Percentiles rank a stretch among this genome's conserved stretches.
phyloP scores from a whole-genome alignment of 2,888 invertebrate genomes.

The Scelioninae gen. 1 region DNA sequence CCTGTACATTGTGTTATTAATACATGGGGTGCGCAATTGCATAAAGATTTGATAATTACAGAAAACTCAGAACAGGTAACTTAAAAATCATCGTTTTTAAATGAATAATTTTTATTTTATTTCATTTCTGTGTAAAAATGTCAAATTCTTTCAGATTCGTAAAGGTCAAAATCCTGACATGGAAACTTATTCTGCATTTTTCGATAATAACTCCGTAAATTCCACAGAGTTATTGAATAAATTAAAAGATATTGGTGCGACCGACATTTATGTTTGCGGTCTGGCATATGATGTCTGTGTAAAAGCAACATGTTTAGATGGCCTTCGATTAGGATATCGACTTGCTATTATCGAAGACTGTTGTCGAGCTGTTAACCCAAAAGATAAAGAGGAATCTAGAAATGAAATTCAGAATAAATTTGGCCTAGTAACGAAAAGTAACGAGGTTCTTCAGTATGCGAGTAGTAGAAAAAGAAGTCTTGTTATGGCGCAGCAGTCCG shows the following conservation, averaged over 20 bases:
- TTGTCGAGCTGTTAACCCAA: constrained; percentile 92
- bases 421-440: constrained; percentile 91
- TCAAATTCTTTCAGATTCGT: constrained; percentile 85
- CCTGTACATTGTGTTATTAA: constrained; percentile 97
- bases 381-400: constrained; percentile 91
- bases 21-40: constrained; percentile 96
- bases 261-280: constrained; percentile 96
- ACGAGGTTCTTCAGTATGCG: constrained; percentile 91
- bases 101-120: neutral
- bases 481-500: constrained; percentile 93
- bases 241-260: constrained; percentile 90
- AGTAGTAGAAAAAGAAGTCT: constrained; percentile 92
- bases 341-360: constrained; percentile 95
- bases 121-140: neutral
- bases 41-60: constrained; percentile 92
- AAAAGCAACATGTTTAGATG: constrained; percentile 93
- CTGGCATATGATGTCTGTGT: constrained; percentile 97
- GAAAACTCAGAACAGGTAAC: constrained; percentile 88
- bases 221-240: constrained; percentile 92
- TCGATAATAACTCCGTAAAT: constrained; percentile 95
- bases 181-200: constrained; percentile 98
- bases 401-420: constrained; percentile 89
- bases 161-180: constrained; percentile 96
- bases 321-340: constrained; percentile 93
- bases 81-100: neutral